A percentile compares a stretch with the other conserved stretches of the same genome.
Conservation (phyloP, 2,113 vertebrate species). For the Lontra canadensis region DNA sequence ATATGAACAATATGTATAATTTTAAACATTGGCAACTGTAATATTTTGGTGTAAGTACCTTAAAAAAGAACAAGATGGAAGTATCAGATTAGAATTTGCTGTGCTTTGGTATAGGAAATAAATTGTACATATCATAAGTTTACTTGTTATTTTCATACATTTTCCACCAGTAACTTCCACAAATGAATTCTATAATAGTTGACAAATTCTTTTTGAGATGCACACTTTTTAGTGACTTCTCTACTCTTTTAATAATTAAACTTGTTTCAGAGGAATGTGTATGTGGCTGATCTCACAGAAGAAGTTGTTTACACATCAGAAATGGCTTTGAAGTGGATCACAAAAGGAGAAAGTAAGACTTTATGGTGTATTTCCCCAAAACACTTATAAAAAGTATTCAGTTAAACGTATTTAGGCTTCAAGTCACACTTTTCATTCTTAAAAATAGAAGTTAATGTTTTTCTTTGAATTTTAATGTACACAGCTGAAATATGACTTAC, state of each 20-base stretch:
- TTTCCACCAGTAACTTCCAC: neutral
- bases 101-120: neutral
- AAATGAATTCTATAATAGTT: neutral
- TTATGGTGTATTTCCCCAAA: neutral
- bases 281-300: constrained; percentile 95
- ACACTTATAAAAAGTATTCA: neutral
- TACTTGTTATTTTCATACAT: constrained; percentile 6
- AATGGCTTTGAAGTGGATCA: constrained; percentile 93
- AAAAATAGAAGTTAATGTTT: neutral
- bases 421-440: neutral
- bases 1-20: neutral
- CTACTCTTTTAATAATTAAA: constrained; percentile 35
- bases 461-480: neutral
- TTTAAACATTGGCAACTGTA: neutral
- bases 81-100: neutral
- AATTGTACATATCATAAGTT: neutral
- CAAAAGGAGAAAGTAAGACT: constrained; percentile 95
- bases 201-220: constrained; percentile 2
- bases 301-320: constrained; percentile 91
- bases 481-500: neutral
- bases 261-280: constrained; percentile 91
- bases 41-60: neutral
- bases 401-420: neutral
- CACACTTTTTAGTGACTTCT: neutral
- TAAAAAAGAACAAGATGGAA: neutral